Base-by-base conservation (phyloP, 1,140 invertebrate genomes). In the Trichonephila clavipes region DNA sequence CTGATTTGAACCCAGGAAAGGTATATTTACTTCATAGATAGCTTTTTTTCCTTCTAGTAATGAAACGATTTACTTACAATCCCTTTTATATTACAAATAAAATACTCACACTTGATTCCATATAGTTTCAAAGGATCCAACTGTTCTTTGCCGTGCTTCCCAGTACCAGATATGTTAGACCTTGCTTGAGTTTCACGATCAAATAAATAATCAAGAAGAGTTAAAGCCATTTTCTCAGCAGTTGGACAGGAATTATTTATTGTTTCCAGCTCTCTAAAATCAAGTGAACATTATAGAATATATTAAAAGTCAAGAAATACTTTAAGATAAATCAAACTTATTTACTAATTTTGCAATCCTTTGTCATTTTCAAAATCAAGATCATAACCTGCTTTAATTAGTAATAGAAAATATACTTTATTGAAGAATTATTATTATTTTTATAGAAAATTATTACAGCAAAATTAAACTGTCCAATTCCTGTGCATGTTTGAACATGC, bases 231-330 rank as follows among this genome's bases (percentile, higher is more conserved):
- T 94, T 96, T 96, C 94, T 96, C 96, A 94, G 96, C 95, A 66
- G 96, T 96, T 24, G 95, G 95, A 95, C 96, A 96, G 92, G 96
- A 95, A 28, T 95, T 95, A 94, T 97, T 96, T 83, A 97, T 96
- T 93, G 96, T 96, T 66, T 86, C 64, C 19, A 94, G 51, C 61
- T 94, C 90, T 72, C 90, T 94, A 77, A 59, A 94, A 51, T 24
- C 1, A 62, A 62, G 10, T 89, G 2, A 88, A 69, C 64, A 72
- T 72, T 6, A 0, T 21, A 14, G n/a, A 10, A 51, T 12, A 10
- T 40, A 40, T 40, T 3, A 40, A 40, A 40, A 40, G 34, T 51
- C 0, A 51, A 51, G 51, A 51, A 51, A 51, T 10, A 51, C 5
- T 10, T 12, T 51, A 51, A 5, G 10, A 51, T 51, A 51, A 51